Conservation (phyloP, 2,888 invertebrate genomes). For the Meteorus cinctellus region DNA sequence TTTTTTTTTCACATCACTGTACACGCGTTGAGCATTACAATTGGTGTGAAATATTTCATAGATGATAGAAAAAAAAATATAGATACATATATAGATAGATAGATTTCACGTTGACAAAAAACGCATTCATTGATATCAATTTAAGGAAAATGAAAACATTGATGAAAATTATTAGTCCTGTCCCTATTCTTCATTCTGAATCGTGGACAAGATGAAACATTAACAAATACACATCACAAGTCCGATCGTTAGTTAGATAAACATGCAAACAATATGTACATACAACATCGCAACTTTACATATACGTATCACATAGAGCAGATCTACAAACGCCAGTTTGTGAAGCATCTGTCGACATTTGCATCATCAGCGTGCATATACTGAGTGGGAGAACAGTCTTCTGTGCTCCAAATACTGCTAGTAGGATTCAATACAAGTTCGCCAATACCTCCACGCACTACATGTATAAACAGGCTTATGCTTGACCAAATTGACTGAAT, state of each 20-base stretch:
- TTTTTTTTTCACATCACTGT: no score
- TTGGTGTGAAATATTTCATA: no score
- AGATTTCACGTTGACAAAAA: no score
- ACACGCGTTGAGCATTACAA: no score
- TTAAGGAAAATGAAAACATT: no score
- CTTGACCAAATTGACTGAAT: slow-evolving; percentile 40
- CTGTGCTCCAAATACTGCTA: neutral
- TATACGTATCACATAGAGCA: neutral
- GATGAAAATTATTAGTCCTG: no score
- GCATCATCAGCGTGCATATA: neutral
- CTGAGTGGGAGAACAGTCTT: neutral
- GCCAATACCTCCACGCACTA: slow-evolving; percentile 4
- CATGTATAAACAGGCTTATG: slow-evolving; percentile 24
- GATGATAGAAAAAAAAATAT: no score
- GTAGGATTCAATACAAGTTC: neutral
- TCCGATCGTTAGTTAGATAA: slow-evolving; percentile 51
- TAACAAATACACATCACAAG: slow-evolving; percentile 36
- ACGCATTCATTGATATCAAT: no score
- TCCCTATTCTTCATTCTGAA: no score
- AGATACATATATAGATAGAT: no score
- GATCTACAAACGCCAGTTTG: slow-evolving; percentile 28
- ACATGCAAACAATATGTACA: slow-evolving; percentile 21
- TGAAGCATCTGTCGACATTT: slow-evolving; percentile 39
- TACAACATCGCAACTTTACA: neutral
- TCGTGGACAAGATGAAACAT: neutral